These are phyloP conservation scores for Cosmorhoe ocellata DNA, from an alignment of 2,888 invertebrate genomes.

Conservation along the genomic window DNA sequence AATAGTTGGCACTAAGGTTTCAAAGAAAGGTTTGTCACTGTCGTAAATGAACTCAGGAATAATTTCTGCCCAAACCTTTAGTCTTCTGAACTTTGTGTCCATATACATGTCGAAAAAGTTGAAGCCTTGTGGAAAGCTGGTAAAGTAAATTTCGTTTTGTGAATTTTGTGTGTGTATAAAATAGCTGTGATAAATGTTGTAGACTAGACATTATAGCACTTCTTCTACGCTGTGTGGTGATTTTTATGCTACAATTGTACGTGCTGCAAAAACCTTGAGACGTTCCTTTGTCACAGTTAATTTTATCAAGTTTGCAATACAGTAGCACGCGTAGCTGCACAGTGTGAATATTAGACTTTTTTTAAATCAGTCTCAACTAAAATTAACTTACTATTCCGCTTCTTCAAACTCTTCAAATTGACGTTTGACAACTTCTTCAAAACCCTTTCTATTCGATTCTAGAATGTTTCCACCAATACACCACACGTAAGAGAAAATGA, in stretches of 20 bases:
- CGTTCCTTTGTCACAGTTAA: too few relatives aligned
- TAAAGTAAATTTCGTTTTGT: conserved; percentile 20
- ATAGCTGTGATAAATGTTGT: not conserved
- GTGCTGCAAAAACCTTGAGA: too few relatives aligned
- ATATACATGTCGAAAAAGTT: conserved; percentile 90
- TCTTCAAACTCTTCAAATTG: conserved; percentile 88
- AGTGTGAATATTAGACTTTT: too few relatives aligned
- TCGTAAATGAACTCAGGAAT: conserved; percentile 89
- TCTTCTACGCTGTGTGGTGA: too few relatives aligned
- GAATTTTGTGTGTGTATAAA: too few relatives aligned
- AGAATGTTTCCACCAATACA: conserved; percentile 92
- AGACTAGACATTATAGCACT: not conserved
- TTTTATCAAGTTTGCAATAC: too few relatives aligned
- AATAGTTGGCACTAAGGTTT: conserved; percentile 94
- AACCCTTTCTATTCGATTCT: conserved; percentile 85
- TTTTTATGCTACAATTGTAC: too few relatives aligned
- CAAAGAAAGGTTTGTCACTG: conserved; percentile 89
- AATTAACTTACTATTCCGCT: conserved; percentile 74
- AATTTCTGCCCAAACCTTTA: conserved; percentile 91
- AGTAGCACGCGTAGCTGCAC: too few relatives aligned
- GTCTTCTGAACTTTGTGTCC: conserved; percentile 85
- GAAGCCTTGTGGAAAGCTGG: conserved; percentile 85
- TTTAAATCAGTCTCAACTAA: not conserved
- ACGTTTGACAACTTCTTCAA: conserved; percentile 86
- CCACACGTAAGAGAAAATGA: conserved; percentile 93